Percentiles rank a stretch among this genome's conserved stretches.
Conservation (phyloP, 1,140 invertebrate species). For the Sycophaga agraensis region DNA sequence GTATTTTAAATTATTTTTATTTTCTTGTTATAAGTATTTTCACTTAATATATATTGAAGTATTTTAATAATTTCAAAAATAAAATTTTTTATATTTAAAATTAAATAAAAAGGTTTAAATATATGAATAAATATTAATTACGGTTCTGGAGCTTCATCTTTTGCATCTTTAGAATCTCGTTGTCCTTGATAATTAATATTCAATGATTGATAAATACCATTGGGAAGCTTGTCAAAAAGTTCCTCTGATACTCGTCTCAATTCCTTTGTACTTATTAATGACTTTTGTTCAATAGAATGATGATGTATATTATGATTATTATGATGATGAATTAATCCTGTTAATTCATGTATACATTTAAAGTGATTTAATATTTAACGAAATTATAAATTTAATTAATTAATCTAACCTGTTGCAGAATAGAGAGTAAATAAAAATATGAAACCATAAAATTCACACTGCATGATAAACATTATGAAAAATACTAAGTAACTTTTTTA, state of each 20-base stretch:
- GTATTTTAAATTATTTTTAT: too few species aligned
- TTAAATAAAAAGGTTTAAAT: too few species aligned
- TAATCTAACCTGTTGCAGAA: neutral
- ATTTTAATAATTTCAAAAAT: too few species aligned
- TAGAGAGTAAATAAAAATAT: neutral
- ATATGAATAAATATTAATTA: slow-evolving; percentile 50
- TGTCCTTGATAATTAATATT: slow-evolving; percentile 68
- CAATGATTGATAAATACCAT: slow-evolving; percentile 65
- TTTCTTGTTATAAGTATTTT: too few species aligned
- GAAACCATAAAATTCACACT: neutral
- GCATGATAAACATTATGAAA: slow-evolving; percentile 6
- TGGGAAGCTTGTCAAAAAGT: slow-evolving; percentile 64
- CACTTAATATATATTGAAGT: too few species aligned
- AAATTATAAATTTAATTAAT: neutral
- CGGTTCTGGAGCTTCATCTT: slow-evolving; percentile 69
- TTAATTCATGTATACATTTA: neutral
- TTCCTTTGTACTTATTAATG: slow-evolving; percentile 27
- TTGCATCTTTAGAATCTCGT: slow-evolving; percentile 63
- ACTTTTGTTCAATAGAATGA: neutral
- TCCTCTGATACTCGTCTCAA: slow-evolving; percentile 56
- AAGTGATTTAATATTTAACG: neutral
- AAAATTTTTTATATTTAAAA: too few species aligned
- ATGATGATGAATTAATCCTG: neutral
- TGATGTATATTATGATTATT: neutral
- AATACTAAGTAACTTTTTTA: neutral